Evolutionary conservation across 2,113 vertebrate species (phyloP).

Genomic region (Notothenia coriiceps): DNA sequence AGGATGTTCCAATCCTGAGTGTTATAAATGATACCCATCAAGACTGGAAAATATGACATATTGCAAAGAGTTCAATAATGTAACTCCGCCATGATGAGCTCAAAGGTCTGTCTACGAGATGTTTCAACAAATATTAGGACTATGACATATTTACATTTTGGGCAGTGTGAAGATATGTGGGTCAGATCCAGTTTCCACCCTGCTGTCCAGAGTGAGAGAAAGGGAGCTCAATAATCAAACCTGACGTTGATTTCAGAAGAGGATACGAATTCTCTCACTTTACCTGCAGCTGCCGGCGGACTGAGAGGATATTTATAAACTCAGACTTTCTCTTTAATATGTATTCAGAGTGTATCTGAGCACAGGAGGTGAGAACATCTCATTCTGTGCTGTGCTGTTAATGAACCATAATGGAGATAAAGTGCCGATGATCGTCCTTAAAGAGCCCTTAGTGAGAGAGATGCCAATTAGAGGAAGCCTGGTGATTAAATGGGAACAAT

Average conservation of each 20-base stretch:
- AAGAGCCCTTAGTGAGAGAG: constrained; percentile 41
- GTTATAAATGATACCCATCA: background rate
- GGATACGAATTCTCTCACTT: constrained; percentile 12
- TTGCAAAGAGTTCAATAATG: background rate
- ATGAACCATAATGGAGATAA: constrained; percentile 36
- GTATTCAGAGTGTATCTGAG: constrained; percentile 3
- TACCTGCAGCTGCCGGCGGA: background rate
- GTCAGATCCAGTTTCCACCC: background rate
- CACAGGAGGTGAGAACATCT: background rate
- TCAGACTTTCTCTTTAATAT: background rate
- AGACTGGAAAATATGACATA: background rate
- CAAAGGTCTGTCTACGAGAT: too few relatives aligned
- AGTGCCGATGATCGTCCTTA: constrained; percentile 48
- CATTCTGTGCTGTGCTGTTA: background rate
- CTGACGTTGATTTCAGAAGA: constrained; percentile 1
- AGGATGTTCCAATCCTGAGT: too few relatives aligned
- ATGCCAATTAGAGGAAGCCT: constrained; percentile 46
- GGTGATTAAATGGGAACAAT: constrained; percentile 43
- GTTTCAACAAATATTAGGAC: background rate
- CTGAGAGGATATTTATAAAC: background rate
- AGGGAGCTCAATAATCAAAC: background rate
- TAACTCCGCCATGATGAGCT: background rate
- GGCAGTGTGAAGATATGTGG: background rate
- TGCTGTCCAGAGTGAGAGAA: background rate
- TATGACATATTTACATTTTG: background rate